phyloP scores from a whole-genome alignment of 2,797 vertebrate species.

The Erithacus rubecula region DNA sequence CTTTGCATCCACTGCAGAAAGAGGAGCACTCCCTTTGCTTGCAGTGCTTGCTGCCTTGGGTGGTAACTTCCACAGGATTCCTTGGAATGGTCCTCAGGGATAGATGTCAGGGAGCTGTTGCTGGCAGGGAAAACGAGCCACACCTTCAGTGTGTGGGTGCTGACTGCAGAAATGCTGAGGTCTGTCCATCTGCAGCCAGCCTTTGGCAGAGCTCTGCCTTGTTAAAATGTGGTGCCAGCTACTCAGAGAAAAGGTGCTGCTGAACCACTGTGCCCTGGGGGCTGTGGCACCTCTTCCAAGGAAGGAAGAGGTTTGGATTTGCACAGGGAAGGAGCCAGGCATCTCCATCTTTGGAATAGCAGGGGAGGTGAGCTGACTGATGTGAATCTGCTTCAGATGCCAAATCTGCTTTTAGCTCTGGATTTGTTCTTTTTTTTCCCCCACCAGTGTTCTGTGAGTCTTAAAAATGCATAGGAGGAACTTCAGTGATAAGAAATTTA shows the following conservation, averaged over 20 bases:
- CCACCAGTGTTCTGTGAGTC: neutral
- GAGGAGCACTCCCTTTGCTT: neutral
- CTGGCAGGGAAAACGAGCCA: neutral
- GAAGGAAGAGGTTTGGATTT: neutral
- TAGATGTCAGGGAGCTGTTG: neutral
- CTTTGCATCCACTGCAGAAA: neutral
- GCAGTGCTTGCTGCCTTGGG: neutral
- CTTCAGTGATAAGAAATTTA: neutral
- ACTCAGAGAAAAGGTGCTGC: neutral
- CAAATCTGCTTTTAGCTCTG: constrained; percentile 9
- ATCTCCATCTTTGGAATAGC: neutral
- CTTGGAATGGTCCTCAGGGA: neutral
- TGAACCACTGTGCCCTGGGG: neutral
- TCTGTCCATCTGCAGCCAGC: neutral
- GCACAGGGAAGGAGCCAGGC: neutral
- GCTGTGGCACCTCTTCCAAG: neutral
- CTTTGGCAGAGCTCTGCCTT: neutral
- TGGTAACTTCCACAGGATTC: neutral
- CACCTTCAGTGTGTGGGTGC: neutral
- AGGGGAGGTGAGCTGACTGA: neutral
- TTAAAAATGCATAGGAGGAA: neutral
- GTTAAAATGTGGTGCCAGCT: neutral
- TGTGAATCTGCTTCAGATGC: neutral
- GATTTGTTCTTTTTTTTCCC: neutral
- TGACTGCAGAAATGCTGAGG: neutral